Percentiles rank a stretch among this genome's conserved stretches.
phyloP scores from a whole-genome alignment of 2,797 vertebrate species.

The Poeciliopsis infans region DNA sequence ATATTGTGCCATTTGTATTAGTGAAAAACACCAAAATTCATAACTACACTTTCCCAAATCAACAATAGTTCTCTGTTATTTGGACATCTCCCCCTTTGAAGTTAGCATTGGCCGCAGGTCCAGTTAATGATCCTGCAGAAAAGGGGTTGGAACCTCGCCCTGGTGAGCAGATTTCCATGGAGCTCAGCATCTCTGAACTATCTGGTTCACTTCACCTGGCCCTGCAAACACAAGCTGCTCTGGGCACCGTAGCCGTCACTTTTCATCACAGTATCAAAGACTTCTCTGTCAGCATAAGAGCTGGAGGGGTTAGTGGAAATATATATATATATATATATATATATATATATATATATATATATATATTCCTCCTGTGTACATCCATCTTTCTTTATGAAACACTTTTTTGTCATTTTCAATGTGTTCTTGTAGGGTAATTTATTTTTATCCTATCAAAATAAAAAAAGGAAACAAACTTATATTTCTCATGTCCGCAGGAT shows the following conservation, averaged over 20 bases:
- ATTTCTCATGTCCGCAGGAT: not conserved
- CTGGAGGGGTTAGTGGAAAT: slow-evolving; percentile 38
- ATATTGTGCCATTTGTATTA: not conserved
- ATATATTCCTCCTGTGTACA: slow-evolving; percentile 8
- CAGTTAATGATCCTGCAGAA: slow-evolving; percentile 26
- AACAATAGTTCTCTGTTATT: not conserved
- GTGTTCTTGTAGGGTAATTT: not conserved
- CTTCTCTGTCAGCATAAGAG: slow-evolving; percentile 44
- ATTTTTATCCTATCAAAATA: not conserved
- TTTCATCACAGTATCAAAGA: slow-evolving; percentile 73
- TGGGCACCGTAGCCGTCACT: slow-evolving; percentile 58
- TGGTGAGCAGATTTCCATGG: slow-evolving; percentile 49
- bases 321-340: slow-evolving; percentile 4
- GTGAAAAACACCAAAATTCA: not conserved
- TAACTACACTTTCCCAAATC: not conserved
- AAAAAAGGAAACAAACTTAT: not conserved
- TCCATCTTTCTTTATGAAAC: slow-evolving; percentile 16
- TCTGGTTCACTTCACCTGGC: slow-evolving; percentile 65
- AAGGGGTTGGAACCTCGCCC: slow-evolving; percentile 16
- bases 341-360: slow-evolving; percentile 24
- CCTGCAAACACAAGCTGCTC: slow-evolving; percentile 46
- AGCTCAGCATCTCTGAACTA: slow-evolving; percentile 53
- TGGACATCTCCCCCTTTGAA: slow-evolving; percentile 23
- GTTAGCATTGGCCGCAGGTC: slow-evolving; percentile 22
- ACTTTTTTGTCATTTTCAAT: slow-evolving; percentile 6